phyloP scores from a whole-genome alignment of 1,140 invertebrate genomes.

The Philopotamus ludificatus region DNA sequence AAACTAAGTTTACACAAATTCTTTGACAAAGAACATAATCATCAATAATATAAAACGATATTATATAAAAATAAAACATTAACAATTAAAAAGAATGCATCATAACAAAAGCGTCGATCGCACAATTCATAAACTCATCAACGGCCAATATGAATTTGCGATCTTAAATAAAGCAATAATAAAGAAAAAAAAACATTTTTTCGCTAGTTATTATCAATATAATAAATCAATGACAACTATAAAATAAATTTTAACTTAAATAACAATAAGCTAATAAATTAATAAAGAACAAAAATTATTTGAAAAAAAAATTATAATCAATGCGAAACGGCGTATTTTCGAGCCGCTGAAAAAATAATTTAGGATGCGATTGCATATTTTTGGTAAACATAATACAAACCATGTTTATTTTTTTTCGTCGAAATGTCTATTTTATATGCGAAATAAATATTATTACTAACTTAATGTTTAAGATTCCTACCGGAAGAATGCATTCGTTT shows the following conservation, averaged over 20 bases:
- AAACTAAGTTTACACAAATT: slow-evolving; percentile 5
- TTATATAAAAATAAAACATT: slow-evolving; percentile 1
- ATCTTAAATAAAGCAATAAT: too few species aligned
- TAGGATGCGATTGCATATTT: too few species aligned
- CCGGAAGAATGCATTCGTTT: neutral
- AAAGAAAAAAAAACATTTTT: neutral
- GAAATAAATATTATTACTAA: neutral
- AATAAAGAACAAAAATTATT: neutral
- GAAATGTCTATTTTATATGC: neutral
- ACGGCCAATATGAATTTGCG: too few species aligned
- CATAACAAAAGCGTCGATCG: neutral
- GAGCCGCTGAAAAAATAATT: too few species aligned
- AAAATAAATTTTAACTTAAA: neutral
- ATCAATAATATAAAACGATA: neutral
- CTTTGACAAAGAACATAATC: neutral
- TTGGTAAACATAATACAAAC: too few species aligned
- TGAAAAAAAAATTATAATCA: neutral
- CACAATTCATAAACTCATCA: neutral
- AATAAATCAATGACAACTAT: neutral
- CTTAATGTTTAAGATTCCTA: neutral
- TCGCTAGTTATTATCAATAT: neutral
- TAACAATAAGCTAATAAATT: neutral
- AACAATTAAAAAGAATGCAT: neutral
- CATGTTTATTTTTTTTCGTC: neutral
- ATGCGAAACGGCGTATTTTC: too few species aligned